These are phyloP conservation scores for Odobenus rosmarus DNA, from an alignment of 2,113 vertebrate genomes.

Conservation along the genomic window DNA sequence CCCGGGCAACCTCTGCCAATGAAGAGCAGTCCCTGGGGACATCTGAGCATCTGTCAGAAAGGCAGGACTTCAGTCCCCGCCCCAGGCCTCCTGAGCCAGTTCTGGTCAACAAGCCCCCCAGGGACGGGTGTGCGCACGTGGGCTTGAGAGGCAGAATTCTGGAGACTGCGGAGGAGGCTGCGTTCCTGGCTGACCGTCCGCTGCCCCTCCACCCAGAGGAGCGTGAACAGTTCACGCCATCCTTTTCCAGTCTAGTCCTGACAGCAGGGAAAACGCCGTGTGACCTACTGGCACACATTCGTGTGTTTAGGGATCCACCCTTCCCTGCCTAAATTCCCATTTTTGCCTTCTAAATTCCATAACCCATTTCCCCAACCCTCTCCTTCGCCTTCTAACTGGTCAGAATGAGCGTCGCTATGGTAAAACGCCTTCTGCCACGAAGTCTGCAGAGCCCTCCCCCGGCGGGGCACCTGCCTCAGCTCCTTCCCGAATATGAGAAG, in stretches of 20 bases:
- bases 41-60: not conserved
- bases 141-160: fast-evolving
- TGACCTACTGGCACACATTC: fast-evolving
- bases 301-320: fast-evolving
- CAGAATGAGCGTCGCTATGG: not conserved
- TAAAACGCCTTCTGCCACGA: fast-evolving
- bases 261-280: fast-evolving
- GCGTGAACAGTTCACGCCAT: fast-evolving
- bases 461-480: slow-evolving; percentile 88
- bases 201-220: not conserved
- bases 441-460: not conserved
- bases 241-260: not conserved
- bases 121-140: fast-evolving
- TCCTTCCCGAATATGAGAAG: slow-evolving; percentile 96
- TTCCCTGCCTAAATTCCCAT: not conserved
- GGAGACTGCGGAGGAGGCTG: fast-evolving
- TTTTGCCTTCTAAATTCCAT: fast-evolving
- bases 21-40: not conserved
- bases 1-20: not conserved
- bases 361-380: too few species aligned
- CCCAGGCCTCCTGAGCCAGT: fast-evolving
- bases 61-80: not conserved
- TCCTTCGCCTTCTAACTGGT: not conserved
- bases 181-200: fast-evolving
- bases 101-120: not conserved